phyloP scores from a whole-genome alignment of 2,113 vertebrate genomes.

The Triplophysa dalaica region DNA sequence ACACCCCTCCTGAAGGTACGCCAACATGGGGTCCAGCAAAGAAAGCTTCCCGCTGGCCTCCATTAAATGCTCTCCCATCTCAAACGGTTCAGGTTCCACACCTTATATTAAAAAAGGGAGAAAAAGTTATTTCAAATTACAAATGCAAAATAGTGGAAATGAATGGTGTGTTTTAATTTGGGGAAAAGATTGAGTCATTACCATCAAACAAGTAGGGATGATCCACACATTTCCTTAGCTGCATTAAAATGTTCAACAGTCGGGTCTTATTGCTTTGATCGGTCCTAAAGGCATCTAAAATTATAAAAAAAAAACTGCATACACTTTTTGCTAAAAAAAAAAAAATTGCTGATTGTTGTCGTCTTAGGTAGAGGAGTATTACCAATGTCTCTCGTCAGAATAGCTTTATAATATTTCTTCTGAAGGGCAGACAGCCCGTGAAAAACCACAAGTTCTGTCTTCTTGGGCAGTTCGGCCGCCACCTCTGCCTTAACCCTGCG shows the following conservation, averaged over 20 bases:
- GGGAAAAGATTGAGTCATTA: slow-evolving; percentile 60
- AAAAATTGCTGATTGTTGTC: neutral
- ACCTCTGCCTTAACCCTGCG: slow-evolving; percentile 90
- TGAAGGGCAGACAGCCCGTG: slow-evolving; percentile 91
- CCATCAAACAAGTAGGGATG: slow-evolving; percentile 92
- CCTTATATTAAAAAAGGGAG: slow-evolving; percentile 67
- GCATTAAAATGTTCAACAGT: slow-evolving; percentile 86
- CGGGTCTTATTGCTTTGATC: slow-evolving; percentile 77
- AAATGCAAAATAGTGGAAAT: neutral
- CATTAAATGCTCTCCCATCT: slow-evolving; percentile 90
- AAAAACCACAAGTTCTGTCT: slow-evolving; percentile 86
- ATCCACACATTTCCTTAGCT: slow-evolving; percentile 90
- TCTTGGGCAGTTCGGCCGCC: slow-evolving; percentile 84
- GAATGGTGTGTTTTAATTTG: neutral
- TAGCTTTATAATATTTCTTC: slow-evolving; percentile 87
- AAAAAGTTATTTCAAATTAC: neutral
- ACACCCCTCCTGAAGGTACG: slow-evolving; percentile 78
- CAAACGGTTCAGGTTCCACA: slow-evolving; percentile 92
- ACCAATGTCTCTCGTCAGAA: slow-evolving; percentile 88
- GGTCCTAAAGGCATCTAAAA: slow-evolving; percentile 84
- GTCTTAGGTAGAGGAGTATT: slow-evolving; percentile 44
- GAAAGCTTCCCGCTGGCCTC: slow-evolving; percentile 90
- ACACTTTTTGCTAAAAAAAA: neutral
- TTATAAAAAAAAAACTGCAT: slow-evolving; percentile 14
- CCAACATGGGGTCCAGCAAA: slow-evolving; percentile 84